Conservation (phyloP, 2,113 vertebrate genomes). For the Tyrannus savana region DNA sequence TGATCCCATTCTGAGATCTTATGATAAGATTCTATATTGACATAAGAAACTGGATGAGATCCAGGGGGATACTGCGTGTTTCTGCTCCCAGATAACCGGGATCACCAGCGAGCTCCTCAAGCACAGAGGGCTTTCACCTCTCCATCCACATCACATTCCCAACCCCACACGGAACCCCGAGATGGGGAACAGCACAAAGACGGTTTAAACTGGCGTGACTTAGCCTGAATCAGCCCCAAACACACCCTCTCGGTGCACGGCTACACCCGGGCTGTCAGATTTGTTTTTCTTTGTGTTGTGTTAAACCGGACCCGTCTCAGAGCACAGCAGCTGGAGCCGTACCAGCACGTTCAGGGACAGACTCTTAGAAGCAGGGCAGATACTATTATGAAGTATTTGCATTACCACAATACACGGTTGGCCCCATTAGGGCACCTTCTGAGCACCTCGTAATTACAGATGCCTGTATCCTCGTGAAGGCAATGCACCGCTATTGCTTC, state of each 20-base stretch:
- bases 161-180: fast-evolving
- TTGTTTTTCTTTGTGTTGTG: fast-evolving
- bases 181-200: background rate
- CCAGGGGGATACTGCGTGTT: no score
- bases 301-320: background rate
- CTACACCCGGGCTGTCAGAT: background rate
- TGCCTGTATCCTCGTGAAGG: background rate
- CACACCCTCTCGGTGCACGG: fast-evolving
- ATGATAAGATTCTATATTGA: background rate
- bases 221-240: background rate
- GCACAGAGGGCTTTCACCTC: background rate
- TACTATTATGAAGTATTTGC: background rate
- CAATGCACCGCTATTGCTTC: background rate
- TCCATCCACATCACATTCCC: background rate
- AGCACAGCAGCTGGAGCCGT: background rate
- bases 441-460: background rate
- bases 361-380: background rate
- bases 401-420: background rate
- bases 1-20: background rate
- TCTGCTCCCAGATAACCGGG: background rate
- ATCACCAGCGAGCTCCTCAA: fast-evolving
- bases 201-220: fast-evolving
- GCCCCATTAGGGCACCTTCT: background rate
- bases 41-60: background rate
- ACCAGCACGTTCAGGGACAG: fast-evolving